Base-by-base conservation (phyloP, 30 jellyfish, hydroid and myxozoan species). In the Phacellophora camtschatica region DNA sequence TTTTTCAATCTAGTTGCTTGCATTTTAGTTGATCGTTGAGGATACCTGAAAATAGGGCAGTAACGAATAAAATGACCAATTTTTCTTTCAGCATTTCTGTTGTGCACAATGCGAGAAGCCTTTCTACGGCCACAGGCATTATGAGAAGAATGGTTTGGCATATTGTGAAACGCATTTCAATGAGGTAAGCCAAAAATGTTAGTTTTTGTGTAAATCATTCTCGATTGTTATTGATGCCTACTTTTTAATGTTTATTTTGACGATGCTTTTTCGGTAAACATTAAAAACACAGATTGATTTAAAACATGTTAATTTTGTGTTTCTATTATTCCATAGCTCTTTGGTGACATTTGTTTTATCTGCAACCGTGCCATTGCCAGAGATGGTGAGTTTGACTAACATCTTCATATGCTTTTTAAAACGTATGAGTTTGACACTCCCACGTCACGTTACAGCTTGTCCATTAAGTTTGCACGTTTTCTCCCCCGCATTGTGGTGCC, bases 71-170 rank as follows among this genome's bases (percentile, higher is more conserved):
- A n/a, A n/a, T n/a, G n/a, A n/a, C 4, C 59, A 16, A 0, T 30
- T 18, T 53, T 13, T 35, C 13, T 70, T 69, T 1, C 49, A 94
- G 97, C 99, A 94, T 75, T 94, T 94, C 84, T 94, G 99, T 56
- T 94, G 99, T 87, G 99, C 99, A 0, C 88, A 94, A 65, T 94
- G 99, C 74, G 99, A 88, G 50, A 88, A 86, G 88, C 99, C 99
- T 5, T 88, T 94, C 79, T 86, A 67, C 71, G 97, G 97, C 6
- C 93, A 94, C 71, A 84, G 97, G 35, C 97, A 86, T 59, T 94
- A 94, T 72, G 99, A 94, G 48, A 87, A 76, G 84, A 94, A 94
- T 57, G 99, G 97, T 0, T 81, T 94, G 42, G 97, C 97, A 2
- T 94, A 94, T 69, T 94, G 99, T 48, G 99, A 94, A 65, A 83